phyloP scores from a whole-genome alignment of 2,888 invertebrate genomes.

The Biston stratarius region DNA sequence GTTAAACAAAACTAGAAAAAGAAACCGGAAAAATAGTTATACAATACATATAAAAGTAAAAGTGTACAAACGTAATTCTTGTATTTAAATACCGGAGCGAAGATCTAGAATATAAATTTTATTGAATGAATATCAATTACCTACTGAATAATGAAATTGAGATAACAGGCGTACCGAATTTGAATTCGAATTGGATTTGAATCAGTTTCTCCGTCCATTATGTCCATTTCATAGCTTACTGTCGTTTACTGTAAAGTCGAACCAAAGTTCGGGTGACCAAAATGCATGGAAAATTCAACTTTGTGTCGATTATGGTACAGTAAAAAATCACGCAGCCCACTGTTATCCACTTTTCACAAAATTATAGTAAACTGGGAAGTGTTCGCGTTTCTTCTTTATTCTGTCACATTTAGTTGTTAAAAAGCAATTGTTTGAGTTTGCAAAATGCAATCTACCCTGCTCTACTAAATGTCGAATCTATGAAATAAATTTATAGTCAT shows the following conservation, averaged over 20 bases:
- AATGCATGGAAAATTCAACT: not conserved
- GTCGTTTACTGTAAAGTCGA: too few species aligned
- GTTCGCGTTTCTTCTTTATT: too few species aligned
- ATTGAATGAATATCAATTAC: conserved; percentile 18
- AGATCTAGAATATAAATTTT: not conserved
- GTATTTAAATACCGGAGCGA: not conserved
- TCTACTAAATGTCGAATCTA: too few species aligned
- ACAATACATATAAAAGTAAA: not conserved
- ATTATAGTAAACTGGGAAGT: too few species aligned
- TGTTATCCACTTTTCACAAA: too few species aligned
- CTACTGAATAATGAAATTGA: conserved; percentile 14
- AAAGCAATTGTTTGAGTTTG: too few species aligned
- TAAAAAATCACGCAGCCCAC: too few species aligned
- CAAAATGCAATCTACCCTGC: too few species aligned
- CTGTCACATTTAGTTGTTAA: too few species aligned
- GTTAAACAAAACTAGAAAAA: too few species aligned
- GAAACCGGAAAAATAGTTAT: too few species aligned
- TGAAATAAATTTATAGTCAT: not conserved
- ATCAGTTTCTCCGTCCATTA: conserved; percentile 2
- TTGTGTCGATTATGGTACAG: not conserved
- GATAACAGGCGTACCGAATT: conserved; percentile 14
- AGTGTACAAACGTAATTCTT: not conserved
- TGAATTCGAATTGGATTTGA: conserved; percentile 8
- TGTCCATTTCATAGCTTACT: conserved; percentile 6
- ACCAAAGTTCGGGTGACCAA: too few species aligned